These are phyloP conservation scores for Delphinapterus leucas DNA, from an alignment of 2,113 vertebrate genomes.

Conservation along the genomic window DNA sequence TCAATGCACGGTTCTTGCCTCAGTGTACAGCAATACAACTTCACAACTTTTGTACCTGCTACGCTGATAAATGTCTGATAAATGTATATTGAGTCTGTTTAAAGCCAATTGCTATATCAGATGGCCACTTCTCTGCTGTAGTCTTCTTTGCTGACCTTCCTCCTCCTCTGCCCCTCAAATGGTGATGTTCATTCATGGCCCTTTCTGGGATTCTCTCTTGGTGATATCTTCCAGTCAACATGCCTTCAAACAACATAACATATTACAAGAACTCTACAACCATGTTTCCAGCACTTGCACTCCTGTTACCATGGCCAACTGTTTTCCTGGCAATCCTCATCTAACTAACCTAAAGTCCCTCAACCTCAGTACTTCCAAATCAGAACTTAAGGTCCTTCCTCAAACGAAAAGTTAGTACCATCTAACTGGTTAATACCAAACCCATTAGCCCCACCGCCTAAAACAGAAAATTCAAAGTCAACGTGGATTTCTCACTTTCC, in stretches of 20 bases:
- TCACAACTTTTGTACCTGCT: not conserved
- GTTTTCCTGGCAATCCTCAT: not conserved
- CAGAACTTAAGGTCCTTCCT: not conserved
- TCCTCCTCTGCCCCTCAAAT: not conserved
- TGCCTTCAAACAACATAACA: not conserved
- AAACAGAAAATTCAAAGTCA: not conserved
- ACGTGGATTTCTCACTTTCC: not conserved
- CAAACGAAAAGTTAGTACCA: not conserved
- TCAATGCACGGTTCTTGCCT: not conserved
- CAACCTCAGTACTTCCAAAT: not conserved
- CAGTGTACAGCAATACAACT: not conserved
- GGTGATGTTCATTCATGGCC: not conserved
- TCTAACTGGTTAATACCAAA: not conserved
- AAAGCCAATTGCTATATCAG: not conserved
- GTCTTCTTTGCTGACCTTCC: not conserved
- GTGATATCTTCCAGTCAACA: not conserved
- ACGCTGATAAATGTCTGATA: not conserved
- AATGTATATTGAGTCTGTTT: not conserved
- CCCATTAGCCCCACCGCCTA: too few relatives aligned
- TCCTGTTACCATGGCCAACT: not conserved
- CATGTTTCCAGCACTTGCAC: rapidly evolving
- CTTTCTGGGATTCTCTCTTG: not conserved
- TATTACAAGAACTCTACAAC: not conserved
- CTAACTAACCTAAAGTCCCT: too few relatives aligned
- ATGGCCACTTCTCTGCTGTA: not conserved